These are phyloP conservation scores for Naja naja DNA, from an alignment of 2,113 vertebrate genomes.

Conservation along the genomic window DNA sequence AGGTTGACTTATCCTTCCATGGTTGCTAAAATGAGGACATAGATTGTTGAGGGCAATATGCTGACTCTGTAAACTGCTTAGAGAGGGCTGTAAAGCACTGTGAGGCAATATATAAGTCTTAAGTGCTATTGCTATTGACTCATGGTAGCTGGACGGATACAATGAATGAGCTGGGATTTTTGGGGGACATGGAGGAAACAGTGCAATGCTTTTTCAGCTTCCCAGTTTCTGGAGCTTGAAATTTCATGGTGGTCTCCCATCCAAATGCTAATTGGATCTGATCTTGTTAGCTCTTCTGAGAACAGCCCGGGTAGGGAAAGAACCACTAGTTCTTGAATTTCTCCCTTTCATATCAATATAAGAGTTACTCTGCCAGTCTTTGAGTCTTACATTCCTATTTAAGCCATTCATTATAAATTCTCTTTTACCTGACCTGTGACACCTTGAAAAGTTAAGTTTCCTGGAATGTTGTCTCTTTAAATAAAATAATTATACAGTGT, in stretches of 20 bases:
- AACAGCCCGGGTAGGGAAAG: not conserved
- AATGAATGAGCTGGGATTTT: not conserved
- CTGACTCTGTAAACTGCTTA: not conserved
- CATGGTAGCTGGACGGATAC: not conserved
- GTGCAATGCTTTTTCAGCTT: not conserved
- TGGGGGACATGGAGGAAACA: not conserved
- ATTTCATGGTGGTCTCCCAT: not conserved
- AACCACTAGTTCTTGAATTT: not conserved
- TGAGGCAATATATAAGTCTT: not conserved
- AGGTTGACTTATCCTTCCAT: not conserved
- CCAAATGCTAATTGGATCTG: not conserved
- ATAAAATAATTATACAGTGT: not conserved
- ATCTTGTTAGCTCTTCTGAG: not conserved
- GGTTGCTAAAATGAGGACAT: not conserved
- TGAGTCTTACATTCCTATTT: accelerated
- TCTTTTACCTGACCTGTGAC: not conserved
- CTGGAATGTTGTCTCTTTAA: not conserved
- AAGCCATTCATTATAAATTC: not conserved
- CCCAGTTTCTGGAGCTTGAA: not conserved
- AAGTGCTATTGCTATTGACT: not conserved
- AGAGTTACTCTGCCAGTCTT: not conserved
- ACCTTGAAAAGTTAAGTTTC: not conserved
- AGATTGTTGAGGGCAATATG: not conserved
- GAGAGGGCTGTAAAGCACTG: not conserved
- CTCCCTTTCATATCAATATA: not conserved